Evolutionary conservation across 1,140 invertebrate species (phyloP), one percentile per base, ranked within the genome.

Genomic region (Drosophila insularis): DNA sequence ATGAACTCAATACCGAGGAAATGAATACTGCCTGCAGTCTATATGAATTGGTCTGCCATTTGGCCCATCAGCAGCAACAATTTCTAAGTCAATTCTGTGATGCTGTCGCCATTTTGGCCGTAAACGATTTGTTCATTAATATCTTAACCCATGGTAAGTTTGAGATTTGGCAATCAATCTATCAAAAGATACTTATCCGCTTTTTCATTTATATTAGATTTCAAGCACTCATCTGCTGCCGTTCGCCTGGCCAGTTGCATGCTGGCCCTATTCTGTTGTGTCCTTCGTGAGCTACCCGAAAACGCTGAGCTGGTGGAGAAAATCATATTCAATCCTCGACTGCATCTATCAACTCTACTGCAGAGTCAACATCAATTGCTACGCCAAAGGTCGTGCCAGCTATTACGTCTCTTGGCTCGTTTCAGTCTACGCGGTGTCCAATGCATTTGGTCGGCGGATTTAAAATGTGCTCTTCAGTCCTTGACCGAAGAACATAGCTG

Each of bases 1-100:
- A 90, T 11, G 92, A 93, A 21, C 81, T 95, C 8, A 93, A 92
- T 10, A 89, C 90, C 10, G 95, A 95, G 73, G 94, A 95, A 81
- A 91, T 95, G 56, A 92, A 93, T 81, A 94, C 95, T 0, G 92
- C 96, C 6, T 94, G 95, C 73, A 93, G 94, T 35, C 93, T 96
- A 66, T 93, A 95, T 80, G 93, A 96, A 64, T 90, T 97, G 39
- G 94, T 96, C 23, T 94, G 94, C 63, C 94, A 96, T 92, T 91
- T 97, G 65, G 94, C 96, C 61, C 94, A 96, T 78, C 91, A 93
- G 11, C 93, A 95, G 32, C 93, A 95, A 23, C 93, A 94, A 62
- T 97, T 96, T 89, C 93, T 97, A 0, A 93, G 93, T 1, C 96
- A 97, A 79, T 95, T 97, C 81, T 97, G 96, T 81, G 95, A 97